A percentile compares a stretch with the other conserved stretches of the same genome.
Evolutionary conservation across 1,140 invertebrate species (phyloP).

Genomic region (Drosophila tsacasi): DNA sequence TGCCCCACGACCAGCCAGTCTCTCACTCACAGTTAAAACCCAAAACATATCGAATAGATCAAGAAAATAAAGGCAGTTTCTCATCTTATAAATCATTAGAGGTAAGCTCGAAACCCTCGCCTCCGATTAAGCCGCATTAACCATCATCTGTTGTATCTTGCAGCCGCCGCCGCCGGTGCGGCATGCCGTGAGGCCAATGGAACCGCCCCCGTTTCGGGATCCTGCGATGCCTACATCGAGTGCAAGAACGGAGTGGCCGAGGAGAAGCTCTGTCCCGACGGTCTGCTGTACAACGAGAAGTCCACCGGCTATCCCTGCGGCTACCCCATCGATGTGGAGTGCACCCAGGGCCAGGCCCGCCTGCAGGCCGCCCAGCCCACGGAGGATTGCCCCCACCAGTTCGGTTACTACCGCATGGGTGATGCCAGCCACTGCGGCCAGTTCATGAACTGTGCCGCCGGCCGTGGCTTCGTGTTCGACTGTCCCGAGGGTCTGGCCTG

Average conservation of each 20-base stretch:
- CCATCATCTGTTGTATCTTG: constrained; percentile 50
- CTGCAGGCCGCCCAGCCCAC: constrained; percentile 88
- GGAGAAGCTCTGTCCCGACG: constrained; percentile 93
- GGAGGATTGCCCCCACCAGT: constrained; percentile 93
- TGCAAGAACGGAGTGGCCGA: constrained; percentile 90
- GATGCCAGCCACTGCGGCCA: constrained; percentile 91
- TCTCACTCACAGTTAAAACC: constrained; percentile 22
- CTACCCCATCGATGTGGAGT: constrained; percentile 93
- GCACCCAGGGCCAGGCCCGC: constrained; percentile 88
- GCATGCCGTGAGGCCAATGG: constrained; percentile 74
- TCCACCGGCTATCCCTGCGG: constrained; percentile 91
- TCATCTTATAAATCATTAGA: constrained; percentile 81
- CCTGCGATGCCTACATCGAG: constrained; percentile 90
- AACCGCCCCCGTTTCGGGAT: constrained; percentile 88
- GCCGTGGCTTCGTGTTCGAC: constrained; percentile 86
- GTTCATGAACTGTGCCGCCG: constrained; percentile 94
- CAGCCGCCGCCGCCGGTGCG: constrained; percentile 62
- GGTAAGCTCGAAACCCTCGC: constrained; percentile 57
- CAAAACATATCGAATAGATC: constrained; percentile 6
- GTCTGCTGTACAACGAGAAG: constrained; percentile 92
- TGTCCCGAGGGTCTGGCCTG: constrained; percentile 94
- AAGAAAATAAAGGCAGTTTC: constrained; percentile 51
- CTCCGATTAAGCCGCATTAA: constrained; percentile 50
- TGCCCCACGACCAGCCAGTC: constrained; percentile 1
- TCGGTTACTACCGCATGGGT: constrained; percentile 92